Evolutionary conservation across 2,888 invertebrate species (phyloP).

Genomic region (Craniophora ligustri): DNA sequence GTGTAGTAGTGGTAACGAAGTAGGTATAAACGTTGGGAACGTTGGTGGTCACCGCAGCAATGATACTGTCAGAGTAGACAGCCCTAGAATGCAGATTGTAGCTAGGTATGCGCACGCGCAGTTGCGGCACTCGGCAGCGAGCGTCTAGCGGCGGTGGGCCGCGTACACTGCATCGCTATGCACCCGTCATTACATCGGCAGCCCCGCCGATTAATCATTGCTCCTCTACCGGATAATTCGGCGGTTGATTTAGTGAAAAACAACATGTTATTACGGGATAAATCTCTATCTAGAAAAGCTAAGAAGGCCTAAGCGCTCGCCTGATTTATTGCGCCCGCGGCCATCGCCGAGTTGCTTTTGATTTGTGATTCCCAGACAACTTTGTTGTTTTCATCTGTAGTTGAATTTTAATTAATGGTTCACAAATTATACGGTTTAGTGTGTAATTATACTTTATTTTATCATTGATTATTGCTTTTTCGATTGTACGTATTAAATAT

Average conservation of each 20-base stretch:
- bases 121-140: constrained; percentile 15
- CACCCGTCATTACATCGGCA: constrained; percentile 80
- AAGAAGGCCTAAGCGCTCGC: constrained; percentile 86
- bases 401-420: constrained; percentile 87
- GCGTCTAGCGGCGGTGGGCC: constrained; percentile 29
- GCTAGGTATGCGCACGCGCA: constrained; percentile 29
- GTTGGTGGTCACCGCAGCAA: constrained; percentile 30
- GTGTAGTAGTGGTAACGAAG: constrained; percentile 11
- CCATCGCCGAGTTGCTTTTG: constrained; percentile 81
- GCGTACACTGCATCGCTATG: constrained; percentile 55
- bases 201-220: constrained; percentile 84
- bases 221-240: constrained; percentile 88
- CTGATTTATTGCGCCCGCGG: constrained; percentile 83
- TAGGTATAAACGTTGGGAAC: constrained; percentile 12
- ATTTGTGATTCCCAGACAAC: constrained; percentile 82
- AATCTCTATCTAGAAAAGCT: constrained; percentile 89
- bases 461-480: constrained; percentile 84
- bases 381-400: constrained; percentile 83
- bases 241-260: constrained; percentile 88
- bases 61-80: constrained; percentile 25
- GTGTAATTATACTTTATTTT: constrained; percentile 80
- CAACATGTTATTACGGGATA: constrained; percentile 88
- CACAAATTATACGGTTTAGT: constrained; percentile 81
- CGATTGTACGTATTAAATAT: constrained; percentile 70
- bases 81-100: constrained; percentile 30